Evolutionary conservation across 2,797 vertebrate species (phyloP).

Genomic region (Labeo calbasu): DNA sequence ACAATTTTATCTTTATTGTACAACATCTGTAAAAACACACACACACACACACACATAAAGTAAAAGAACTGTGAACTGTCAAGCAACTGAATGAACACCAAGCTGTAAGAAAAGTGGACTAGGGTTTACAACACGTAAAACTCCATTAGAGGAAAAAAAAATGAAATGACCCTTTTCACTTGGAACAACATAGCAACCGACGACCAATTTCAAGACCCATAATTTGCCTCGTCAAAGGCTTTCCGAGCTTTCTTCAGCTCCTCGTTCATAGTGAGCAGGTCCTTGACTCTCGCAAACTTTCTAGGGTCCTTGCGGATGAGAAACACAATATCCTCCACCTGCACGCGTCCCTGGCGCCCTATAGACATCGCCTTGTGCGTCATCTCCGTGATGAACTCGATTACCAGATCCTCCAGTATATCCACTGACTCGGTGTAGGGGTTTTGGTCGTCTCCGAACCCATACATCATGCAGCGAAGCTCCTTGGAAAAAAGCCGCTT

Average conservation of each 20-base stretch:
- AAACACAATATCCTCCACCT: conserved; percentile 98
- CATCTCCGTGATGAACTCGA: conserved; percentile 98
- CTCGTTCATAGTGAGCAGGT: conserved; percentile 98
- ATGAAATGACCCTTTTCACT: not conserved
- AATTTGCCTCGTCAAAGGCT: conserved; percentile 97
- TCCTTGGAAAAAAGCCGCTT: conserved; percentile 98
- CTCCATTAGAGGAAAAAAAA: accelerated
- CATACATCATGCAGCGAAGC: conserved; percentile 98
- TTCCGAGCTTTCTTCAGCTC: conserved; percentile 96
- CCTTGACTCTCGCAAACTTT: conserved; percentile 96
- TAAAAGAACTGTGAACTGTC: not conserved
- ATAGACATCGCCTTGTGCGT: conserved; percentile 99
- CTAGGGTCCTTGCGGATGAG: conserved; percentile 95
- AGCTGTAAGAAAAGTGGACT: not conserved
- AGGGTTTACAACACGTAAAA: not conserved
- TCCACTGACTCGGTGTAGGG: conserved; percentile 97
- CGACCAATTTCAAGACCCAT: conserved; percentile 81
- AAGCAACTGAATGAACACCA: not conserved
- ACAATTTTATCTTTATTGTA: conserved; percentile 12
- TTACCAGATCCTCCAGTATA: conserved; percentile 96
- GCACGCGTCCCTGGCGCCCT: conserved; percentile 94
- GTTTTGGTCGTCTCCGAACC: conserved; percentile 98
- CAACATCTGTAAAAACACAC: not conserved
- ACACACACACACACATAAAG: not conserved
- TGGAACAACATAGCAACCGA: not conserved